Percentiles rank a stretch among this genome's conserved stretches.
Conservation (phyloP, 2,888 invertebrate species). For the Lithodes maja region DNA sequence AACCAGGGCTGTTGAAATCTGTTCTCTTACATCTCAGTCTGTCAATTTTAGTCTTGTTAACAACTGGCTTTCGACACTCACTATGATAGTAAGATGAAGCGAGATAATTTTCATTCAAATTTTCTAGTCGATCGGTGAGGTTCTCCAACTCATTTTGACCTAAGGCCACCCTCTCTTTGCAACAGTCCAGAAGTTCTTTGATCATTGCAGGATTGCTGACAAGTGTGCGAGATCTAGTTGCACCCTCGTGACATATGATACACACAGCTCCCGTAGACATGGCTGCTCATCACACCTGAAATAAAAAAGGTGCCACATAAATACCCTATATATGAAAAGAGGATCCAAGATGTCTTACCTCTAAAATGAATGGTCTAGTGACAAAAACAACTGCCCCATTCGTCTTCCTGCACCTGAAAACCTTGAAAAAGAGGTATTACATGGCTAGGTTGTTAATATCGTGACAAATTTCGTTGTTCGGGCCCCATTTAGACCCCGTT, state of each 20-base stretch:
- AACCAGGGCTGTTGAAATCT: neutral
- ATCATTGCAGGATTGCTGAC: neutral
- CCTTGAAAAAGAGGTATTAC: neutral
- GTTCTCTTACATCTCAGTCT: neutral
- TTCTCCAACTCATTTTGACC: neutral
- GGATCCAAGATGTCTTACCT: too few relatives aligned
- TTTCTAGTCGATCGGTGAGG: neutral
- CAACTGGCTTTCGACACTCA: neutral
- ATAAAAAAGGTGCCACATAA: neutral
- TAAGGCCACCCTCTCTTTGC: neutral
- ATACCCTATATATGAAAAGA: too few relatives aligned
- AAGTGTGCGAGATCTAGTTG: neutral
- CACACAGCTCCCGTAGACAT: neutral
- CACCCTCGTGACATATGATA: too few relatives aligned
- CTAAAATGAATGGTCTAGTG: neutral
- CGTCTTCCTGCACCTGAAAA: neutral
- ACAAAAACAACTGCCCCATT: neutral
- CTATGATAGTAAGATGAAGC: too few relatives aligned
- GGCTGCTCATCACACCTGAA: slow-evolving; percentile 4
- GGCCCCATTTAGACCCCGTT: neutral
- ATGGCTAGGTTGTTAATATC: neutral
- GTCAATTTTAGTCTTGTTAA: neutral
- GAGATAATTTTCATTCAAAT: neutral
- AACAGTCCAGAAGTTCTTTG: neutral
- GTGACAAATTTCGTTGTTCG: neutral